Evolutionary conservation across 2,888 invertebrate genomes (phyloP), one percentile per base, ranked within the genome.

Genomic region (Cryptus armator): DNA sequence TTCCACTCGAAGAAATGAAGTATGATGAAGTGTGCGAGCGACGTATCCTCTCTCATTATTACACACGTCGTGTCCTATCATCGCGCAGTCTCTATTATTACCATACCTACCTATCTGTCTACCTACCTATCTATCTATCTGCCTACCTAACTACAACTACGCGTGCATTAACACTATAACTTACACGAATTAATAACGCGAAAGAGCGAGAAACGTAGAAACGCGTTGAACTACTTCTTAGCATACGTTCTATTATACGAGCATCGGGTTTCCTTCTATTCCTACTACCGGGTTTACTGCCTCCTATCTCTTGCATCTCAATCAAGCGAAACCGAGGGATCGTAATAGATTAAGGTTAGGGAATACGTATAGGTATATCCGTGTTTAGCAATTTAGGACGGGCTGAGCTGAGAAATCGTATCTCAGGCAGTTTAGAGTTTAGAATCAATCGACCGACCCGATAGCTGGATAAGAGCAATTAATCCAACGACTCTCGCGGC

Each of bases 21-120:
- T 53, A 37, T 78, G 68, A 78, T 70, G 59, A 37, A 46, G 77
- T 32, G 53, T 5, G 24, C 68, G 77, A 70, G 68, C 68, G 77
- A 77, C 77, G 77, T 68, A 68, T 78, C 77, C 77, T 78, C 77
- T 51, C 24, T n/a, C 24, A 4, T 70, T 19, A 44, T 70, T 70
- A 24, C 37, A 29, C 70, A 59, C 19, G 10, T 68, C 68, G 46
- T 51, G 32, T 48, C 19, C 71, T 51, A 64, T 70, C 19, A 59
- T 70, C 68, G 37, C 32, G 32, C 9, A 46, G 48, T 19, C 1
- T 70, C 46, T 37, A 70, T 66, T 66, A 16, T 59, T 71, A 43
- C 16, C 9, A 5, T 9, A 24, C 37, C 37, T 37, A 37, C 37
- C 37, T 37, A 37, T 37, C 37, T 9, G 37, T 37, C 37, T 37